Evolutionary conservation across 2,797 vertebrate species (phyloP).

Genomic region (Crax fasciolata): DNA sequence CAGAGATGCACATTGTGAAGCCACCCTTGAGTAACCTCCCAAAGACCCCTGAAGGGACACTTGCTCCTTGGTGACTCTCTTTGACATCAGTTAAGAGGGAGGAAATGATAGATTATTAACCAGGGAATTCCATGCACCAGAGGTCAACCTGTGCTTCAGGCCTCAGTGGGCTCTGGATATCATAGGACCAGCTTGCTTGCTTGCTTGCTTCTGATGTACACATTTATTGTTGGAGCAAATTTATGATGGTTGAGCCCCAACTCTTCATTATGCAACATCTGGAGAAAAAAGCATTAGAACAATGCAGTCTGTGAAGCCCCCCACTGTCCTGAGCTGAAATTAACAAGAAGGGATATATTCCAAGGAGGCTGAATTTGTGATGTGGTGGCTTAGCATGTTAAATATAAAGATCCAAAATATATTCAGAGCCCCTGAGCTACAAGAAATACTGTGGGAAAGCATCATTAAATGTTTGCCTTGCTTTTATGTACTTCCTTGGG

Average conservation of each 20-base stretch:
- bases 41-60: constrained; percentile 25
- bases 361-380: neutral
- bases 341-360: neutral
- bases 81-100: neutral
- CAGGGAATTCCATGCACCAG: neutral
- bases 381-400: too few relatives aligned
- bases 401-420: neutral
- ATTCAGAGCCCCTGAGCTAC: neutral
- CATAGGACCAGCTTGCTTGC: neutral
- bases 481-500: neutral
- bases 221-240: neutral
- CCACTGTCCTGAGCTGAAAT: neutral
- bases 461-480: neutral
- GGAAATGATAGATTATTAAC: neutral
- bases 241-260: neutral
- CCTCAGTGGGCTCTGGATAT: neutral
- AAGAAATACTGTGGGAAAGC: neutral
- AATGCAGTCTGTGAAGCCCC: neutral
- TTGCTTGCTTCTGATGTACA: neutral
- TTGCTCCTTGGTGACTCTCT: constrained; percentile 42
- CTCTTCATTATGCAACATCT: neutral
- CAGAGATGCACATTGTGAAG: constrained; percentile 43
- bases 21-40: constrained; percentile 21
- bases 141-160: neutral
- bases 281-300: neutral